Conservation (phyloP, 2,888 invertebrate species). For the Portevinia maculata region DNA sequence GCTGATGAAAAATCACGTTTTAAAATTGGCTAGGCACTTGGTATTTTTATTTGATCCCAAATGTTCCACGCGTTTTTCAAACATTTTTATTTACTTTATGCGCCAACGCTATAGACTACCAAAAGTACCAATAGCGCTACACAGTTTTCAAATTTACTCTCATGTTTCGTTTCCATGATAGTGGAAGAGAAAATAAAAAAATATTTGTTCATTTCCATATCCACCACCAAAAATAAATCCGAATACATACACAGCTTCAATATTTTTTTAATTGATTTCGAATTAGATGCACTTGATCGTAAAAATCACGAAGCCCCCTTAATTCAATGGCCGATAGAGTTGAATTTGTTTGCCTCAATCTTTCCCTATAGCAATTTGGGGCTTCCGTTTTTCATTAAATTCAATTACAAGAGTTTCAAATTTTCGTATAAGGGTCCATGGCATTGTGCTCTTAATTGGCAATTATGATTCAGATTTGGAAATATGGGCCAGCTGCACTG, state of each 20-base stretch:
- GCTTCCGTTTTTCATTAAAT: slow-evolving; percentile 67
- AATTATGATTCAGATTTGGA: slow-evolving; percentile 23
- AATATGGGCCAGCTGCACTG: slow-evolving; percentile 17
- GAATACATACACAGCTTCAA: background rate
- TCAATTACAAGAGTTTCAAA: slow-evolving; percentile 56
- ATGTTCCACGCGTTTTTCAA: too few relatives aligned
- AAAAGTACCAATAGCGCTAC: too few relatives aligned
- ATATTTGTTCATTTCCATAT: background rate
- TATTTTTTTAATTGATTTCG: slow-evolving; percentile 15
- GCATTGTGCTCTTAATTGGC: slow-evolving; percentile 26
- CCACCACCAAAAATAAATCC: background rate
- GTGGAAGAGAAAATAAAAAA: too few relatives aligned
- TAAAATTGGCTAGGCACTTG: too few relatives aligned
- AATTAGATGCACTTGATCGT: slow-evolving; percentile 24
- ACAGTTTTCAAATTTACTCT: too few relatives aligned
- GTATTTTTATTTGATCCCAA: too few relatives aligned
- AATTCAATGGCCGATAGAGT: slow-evolving; percentile 34
- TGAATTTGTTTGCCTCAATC: slow-evolving; percentile 13
- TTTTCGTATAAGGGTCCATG: slow-evolving; percentile 27
- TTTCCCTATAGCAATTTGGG: slow-evolving; percentile 44
- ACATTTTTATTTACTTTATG: too few relatives aligned
- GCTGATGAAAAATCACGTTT: too few relatives aligned
- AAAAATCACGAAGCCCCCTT: slow-evolving; percentile 2
- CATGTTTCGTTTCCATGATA: too few relatives aligned
- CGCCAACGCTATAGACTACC: too few relatives aligned